Conservation (phyloP, 2,113 vertebrate genomes). For the Corythaixoides concolor region DNA sequence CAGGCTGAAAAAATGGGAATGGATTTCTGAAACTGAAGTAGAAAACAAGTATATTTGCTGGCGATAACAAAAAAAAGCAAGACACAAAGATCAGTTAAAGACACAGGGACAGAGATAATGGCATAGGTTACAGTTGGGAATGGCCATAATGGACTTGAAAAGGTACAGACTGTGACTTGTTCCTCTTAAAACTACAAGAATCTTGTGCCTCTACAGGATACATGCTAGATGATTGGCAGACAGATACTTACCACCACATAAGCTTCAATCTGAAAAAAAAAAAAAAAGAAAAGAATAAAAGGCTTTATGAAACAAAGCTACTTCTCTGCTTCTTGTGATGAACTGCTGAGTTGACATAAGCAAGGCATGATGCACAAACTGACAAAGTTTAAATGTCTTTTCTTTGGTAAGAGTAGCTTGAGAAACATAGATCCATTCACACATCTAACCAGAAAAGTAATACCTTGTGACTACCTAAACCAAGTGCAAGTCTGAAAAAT, state of each 20-base stretch:
- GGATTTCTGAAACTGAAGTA: not conserved
- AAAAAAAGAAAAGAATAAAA: not conserved
- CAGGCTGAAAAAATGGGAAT: not conserved
- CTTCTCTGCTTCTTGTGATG: not conserved
- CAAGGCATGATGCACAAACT: not conserved
- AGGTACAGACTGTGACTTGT: not conserved
- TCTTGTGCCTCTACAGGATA: not conserved
- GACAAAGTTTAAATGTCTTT: not conserved
- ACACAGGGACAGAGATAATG: not conserved
- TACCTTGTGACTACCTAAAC: not conserved
- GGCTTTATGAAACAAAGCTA: not conserved
- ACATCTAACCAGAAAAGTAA: not conserved
- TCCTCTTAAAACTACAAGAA: not conserved
- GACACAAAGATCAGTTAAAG: not conserved
- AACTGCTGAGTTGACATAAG: not conserved
- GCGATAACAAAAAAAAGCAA: not conserved
- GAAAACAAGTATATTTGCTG: not conserved
- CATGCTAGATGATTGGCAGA: not conserved
- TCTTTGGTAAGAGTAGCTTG: not conserved
- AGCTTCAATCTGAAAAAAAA: constrained; percentile 84
- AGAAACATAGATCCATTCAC: not conserved
- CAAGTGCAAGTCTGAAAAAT: not conserved
- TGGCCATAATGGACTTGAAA: not conserved
- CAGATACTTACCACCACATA: constrained; percentile 89
- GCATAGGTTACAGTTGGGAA: not conserved